Percentiles rank a stretch among this genome's conserved stretches.
These are phyloP conservation scores for Pleuronectes platessa DNA, from an alignment of 2,113 vertebrate genomes.

Conservation along the genomic window DNA sequence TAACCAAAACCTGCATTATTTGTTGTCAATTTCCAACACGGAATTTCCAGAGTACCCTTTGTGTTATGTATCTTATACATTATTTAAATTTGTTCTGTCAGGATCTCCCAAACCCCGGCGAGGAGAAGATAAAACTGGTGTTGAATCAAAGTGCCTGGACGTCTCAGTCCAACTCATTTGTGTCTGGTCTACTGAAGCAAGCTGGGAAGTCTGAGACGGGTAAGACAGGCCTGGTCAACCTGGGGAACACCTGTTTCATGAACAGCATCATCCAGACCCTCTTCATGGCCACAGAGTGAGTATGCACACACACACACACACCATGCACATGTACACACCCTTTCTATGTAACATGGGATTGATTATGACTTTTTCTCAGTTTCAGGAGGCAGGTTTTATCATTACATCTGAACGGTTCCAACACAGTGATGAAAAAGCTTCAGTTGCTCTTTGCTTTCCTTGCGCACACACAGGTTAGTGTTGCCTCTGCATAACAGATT, in stretches of 20 bases:
- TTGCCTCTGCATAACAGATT: conserved; percentile 6
- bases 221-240: conserved; percentile 96
- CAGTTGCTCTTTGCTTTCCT: conserved; percentile 98
- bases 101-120: conserved; percentile 93
- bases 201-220: conserved; percentile 97
- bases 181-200: conserved; percentile 89
- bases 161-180: conserved; percentile 93
- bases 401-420: conserved; percentile 89
- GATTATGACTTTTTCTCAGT: conserved; percentile 74
- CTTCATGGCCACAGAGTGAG: conserved; percentile 99
- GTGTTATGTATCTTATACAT: background rate
- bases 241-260: conserved; percentile 99
- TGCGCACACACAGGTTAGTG: conserved; percentile 93
- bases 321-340: background rate
- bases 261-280: conserved; percentile 98
- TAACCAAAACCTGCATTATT: too few species aligned
- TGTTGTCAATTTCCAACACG: too few species aligned
- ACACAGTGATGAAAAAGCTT: conserved; percentile 94
- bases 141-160: conserved; percentile 99
- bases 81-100: conserved; percentile 51
- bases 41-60: too few species aligned
- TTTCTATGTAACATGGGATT: conserved; percentile 5
- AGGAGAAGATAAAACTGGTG: conserved; percentile 95
- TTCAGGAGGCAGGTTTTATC: conserved; percentile 95
- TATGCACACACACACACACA: conserved; percentile 67